Conservation (phyloP, 1,140 invertebrate species). For the Orius insidiosus region DNA sequence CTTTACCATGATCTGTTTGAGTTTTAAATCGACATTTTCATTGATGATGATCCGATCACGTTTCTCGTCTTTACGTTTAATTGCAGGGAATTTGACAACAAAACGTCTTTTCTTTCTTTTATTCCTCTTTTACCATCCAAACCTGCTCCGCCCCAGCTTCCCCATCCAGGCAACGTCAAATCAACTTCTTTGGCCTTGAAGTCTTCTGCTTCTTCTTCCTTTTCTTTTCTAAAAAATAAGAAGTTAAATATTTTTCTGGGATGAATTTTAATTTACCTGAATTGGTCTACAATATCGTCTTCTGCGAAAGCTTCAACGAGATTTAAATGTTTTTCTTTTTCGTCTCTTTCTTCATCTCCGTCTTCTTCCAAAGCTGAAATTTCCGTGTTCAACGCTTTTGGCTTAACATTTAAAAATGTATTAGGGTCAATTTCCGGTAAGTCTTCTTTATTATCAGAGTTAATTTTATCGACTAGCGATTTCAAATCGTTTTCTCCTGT, state of each 20-base stretch:
- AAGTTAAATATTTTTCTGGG: no score
- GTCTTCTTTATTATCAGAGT: conserved; percentile 4
- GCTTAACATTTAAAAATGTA: conserved; percentile 43
- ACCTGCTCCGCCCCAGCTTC: conserved; percentile 73
- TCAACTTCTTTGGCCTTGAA: conserved; percentile 51
- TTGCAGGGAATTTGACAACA: conserved; percentile 33
- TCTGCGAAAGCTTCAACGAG: conserved; percentile 89
- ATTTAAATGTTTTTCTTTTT: conserved; percentile 45
- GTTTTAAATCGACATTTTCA: conserved; percentile 47
- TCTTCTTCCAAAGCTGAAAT: conserved; percentile 36
- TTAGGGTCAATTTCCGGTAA: conserved; percentile 44
- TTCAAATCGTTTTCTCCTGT: conserved; percentile 5
- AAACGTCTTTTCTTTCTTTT: conserved; percentile 31
- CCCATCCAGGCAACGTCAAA: conserved; percentile 84
- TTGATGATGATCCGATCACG: conserved; percentile 75
- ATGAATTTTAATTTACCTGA: no score
- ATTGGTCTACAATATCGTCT: conserved; percentile 81
- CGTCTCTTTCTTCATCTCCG: conserved; percentile 33
- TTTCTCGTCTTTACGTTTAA: conserved; percentile 47
- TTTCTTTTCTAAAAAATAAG: conserved; percentile 54
- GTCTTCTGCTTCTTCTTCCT: conserved; percentile 41
- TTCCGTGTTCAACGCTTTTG: conserved; percentile 38
- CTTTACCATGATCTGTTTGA: conserved; percentile 45
- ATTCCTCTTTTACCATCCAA: conserved; percentile 43
- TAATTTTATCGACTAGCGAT: neutral